phyloP scores from a whole-genome alignment of 2,888 invertebrate genomes.

The Eristalinus aeneus region DNA sequence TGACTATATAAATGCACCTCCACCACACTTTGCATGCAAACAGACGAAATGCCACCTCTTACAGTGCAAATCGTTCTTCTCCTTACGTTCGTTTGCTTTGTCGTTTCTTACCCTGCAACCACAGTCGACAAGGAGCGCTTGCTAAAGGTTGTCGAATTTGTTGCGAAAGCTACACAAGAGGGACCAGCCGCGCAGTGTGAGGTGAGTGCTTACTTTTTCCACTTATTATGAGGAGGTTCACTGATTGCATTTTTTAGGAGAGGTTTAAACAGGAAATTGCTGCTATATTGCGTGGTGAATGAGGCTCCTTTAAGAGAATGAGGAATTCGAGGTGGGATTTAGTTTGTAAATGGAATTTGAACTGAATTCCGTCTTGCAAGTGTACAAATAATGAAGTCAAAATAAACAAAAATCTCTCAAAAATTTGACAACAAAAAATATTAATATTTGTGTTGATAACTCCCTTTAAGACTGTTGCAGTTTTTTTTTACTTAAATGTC shows the following conservation, averaged over 20 bases:
- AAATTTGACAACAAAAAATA: too few species aligned
- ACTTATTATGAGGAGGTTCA: neutral
- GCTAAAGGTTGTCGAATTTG: neutral
- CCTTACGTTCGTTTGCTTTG: neutral
- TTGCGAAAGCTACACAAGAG: neutral
- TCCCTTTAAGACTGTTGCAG: too few species aligned
- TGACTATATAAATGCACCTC: neutral
- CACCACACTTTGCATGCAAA: neutral
- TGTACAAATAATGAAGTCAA: too few species aligned
- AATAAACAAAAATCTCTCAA: too few species aligned
- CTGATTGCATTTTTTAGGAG: neutral
- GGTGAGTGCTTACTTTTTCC: neutral
- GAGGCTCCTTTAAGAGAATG: neutral
- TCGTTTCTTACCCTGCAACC: neutral
- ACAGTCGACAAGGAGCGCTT: neutral
- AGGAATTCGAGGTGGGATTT: too few species aligned
- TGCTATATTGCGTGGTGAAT: neutral
- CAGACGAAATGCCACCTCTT: neutral
- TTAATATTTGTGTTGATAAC: too few species aligned
- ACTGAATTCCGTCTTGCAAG: neutral
- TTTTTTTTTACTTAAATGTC: too few species aligned
- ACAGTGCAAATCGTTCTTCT: neutral
- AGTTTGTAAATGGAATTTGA: neutral
- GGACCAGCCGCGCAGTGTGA: neutral
- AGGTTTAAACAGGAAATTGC: neutral